phyloP scores from a whole-genome alignment of 2,888 invertebrate species.

The Machimus rusticus region DNA sequence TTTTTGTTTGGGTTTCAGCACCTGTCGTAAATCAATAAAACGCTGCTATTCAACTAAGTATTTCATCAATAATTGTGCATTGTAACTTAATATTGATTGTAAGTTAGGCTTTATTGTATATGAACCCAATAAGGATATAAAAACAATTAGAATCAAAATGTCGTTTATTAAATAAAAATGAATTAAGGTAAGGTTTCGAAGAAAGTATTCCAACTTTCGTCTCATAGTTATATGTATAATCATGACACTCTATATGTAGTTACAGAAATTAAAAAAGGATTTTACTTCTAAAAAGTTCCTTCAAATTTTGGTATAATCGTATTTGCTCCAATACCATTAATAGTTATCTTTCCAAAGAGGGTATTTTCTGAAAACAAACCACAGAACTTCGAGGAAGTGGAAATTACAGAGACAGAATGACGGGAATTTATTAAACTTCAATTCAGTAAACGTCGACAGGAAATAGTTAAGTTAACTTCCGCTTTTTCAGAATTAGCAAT shows the following conservation, averaged over 20 bases:
- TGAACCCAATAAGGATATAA: background rate
- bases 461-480: background rate
- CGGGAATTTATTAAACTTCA: background rate
- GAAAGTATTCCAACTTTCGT: background rate
- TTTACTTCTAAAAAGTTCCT: too few species aligned
- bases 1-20: background rate
- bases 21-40: background rate
- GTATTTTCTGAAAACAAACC: background rate
- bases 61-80: background rate
- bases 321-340: background rate
- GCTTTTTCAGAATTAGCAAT: background rate
- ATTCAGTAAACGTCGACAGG: background rate
- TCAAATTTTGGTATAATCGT: too few species aligned
- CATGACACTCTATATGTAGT: background rate
- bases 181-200: background rate
- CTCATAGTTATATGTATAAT: background rate
- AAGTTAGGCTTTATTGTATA: background rate
- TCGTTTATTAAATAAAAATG: background rate
- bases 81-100: background rate
- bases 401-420: background rate
- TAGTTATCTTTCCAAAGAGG: background rate
- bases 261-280: too few species aligned
- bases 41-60: background rate
- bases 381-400: background rate
- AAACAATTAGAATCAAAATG: background rate